These are phyloP conservation scores for roundworm (Caenorhabditis elegans) DNA, from an alignment of 1,140 invertebrate species.

Conservation along the genomic window DNA sequence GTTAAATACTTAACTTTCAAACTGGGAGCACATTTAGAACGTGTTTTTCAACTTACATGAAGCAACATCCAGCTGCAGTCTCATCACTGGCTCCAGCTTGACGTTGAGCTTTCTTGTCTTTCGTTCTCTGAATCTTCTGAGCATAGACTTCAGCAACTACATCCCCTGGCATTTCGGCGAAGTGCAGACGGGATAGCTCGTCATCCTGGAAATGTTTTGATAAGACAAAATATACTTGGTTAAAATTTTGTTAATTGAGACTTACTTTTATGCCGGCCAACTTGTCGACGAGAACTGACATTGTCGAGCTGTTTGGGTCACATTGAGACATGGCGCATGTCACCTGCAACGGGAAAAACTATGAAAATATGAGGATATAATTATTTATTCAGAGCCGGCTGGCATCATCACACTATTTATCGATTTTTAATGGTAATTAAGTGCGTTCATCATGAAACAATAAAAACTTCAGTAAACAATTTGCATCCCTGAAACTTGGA, in stretches of 20 bases:
- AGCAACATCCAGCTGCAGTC: background rate
- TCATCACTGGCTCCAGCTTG: background rate
- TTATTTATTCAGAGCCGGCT: too few species aligned
- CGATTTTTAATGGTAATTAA: too few species aligned
- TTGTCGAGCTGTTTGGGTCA: constrained; percentile 42
- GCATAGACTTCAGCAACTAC: constrained; percentile 42
- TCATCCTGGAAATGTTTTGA: background rate
- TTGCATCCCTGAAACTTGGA: too few species aligned
- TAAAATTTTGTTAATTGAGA: too few species aligned
- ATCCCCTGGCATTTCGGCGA: constrained; percentile 42
- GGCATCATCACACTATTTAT: too few species aligned
- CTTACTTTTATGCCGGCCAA: constrained; percentile 33
- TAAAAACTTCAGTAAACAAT: too few species aligned
- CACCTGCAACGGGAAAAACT: constrained; percentile 39
- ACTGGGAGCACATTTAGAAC: too few species aligned
- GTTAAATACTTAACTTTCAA: too few species aligned
- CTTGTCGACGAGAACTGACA: constrained; percentile 40
- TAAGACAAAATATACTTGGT: background rate
- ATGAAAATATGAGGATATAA: background rate
- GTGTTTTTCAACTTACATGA: too few species aligned
- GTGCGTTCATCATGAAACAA: too few species aligned
- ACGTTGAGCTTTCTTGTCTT: background rate
- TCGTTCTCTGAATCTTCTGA: constrained; percentile 28
- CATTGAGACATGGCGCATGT: constrained; percentile 43
- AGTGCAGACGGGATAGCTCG: constrained; percentile 32